Evolutionary conservation across 2,797 vertebrate genomes (phyloP), one percentile per base, ranked within the genome.

Genomic region (Coendou prehensilis): DNA sequence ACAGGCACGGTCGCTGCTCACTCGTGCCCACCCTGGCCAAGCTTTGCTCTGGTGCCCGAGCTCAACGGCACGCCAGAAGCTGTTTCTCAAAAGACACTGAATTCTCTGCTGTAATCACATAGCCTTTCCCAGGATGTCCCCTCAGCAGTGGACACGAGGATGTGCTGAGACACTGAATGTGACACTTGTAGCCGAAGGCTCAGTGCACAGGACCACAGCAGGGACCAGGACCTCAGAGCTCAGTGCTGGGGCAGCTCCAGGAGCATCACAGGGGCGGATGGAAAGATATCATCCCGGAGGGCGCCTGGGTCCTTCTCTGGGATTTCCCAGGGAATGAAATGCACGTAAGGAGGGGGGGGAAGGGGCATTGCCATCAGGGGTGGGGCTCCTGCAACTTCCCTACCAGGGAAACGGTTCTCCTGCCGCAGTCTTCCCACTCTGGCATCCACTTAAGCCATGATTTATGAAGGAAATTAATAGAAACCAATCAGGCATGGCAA

Each of bases 401-500:
- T 17, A 0, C 0, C 9, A 11, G 9, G 84, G 45, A 59, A 30
- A 3, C 9, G 2, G 2, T 0, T 5, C 15, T 15, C 64, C 59
- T 9, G 20, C 23, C 22, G 3, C 45, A 10, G 11, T 4, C 54
- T 26, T 11, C 73, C 59, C 33, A 2, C 23, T 9, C 67, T 54
- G 18, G 30, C 18, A 17, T 50, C 76, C 79, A 89, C 80, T 89
- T 41, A 82, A 81, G n/a, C 75, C 30, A 3, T 69, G 92, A 95
- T 87, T 96, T 85, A 91, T 80, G 91, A 92, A 45, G 30, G 61
- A 61, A 93, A 95, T 95, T 85, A 96, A 91, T 80, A 93, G 79
- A 50, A 89, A 45, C 37, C 93, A 83, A 88, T 86, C 89, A 71
- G 79, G 92, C 96, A 6, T 52, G 87, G 57, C 50, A 28, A 0